Evolutionary conservation across 2,888 invertebrate genomes (phyloP).

Genomic region (Drosophila greeni): DNA sequence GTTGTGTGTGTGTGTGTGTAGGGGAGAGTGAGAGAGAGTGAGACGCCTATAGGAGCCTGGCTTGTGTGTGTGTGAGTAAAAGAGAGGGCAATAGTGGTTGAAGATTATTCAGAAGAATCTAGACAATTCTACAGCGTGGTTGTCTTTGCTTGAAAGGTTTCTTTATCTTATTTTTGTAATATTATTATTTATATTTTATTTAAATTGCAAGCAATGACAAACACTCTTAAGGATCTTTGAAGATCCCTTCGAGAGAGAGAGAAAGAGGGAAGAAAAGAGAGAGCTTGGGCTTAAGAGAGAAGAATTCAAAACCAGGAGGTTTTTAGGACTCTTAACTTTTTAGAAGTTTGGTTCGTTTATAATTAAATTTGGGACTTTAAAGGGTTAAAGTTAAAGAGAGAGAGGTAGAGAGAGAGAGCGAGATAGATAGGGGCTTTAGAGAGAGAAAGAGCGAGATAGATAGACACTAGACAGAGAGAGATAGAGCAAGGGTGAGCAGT

Average conservation of each 20-base stretch:
- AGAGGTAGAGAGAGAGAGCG: constrained; percentile 8
- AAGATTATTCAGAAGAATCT: neutral
- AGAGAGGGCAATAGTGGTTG: neutral
- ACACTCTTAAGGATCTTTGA: neutral
- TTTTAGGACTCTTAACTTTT: neutral
- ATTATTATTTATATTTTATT: too few relatives aligned
- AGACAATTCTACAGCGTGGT: neutral
- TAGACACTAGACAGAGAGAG: too few relatives aligned
- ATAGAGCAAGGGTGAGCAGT: neutral
- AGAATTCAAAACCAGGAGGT: neutral
- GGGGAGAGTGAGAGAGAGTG: constrained; percentile 1
- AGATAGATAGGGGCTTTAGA: constrained; percentile 11
- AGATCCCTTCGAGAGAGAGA: neutral
- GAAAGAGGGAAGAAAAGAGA: neutral
- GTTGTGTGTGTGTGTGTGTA: constrained; percentile 1
- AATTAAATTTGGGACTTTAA: neutral
- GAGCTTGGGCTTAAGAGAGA: neutral
- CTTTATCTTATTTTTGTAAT: too few relatives aligned
- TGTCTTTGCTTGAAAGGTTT: neutral
- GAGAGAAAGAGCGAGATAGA: constrained; percentile 8
- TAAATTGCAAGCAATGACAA: neutral
- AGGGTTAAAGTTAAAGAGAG: neutral
- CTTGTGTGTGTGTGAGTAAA: neutral
- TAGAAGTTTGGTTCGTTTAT: neutral
- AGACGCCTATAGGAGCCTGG: neutral